Evolutionary conservation across 2,797 vertebrate genomes (phyloP).

Genomic region (Parauchenoglanis punctatus): DNA sequence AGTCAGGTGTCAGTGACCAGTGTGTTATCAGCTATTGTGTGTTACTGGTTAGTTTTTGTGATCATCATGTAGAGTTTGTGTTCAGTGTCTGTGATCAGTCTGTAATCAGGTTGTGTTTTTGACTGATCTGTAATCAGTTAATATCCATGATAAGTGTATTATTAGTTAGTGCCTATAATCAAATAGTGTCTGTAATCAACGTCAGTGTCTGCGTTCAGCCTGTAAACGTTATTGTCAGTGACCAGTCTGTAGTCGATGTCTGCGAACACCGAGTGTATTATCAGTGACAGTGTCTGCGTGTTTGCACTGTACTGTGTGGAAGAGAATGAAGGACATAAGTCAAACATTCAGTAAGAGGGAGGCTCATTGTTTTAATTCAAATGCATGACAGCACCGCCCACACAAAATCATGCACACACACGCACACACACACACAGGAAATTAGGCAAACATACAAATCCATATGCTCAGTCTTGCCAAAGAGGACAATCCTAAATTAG

Average conservation of each 20-base stretch:
- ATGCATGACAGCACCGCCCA: constrained; percentile 69
- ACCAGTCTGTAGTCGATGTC: neutral
- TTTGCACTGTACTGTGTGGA: neutral
- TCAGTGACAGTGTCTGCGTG: neutral
- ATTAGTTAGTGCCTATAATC: neutral
- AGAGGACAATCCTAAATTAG: neutral
- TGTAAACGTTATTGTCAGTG: neutral
- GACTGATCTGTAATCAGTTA: too few species aligned
- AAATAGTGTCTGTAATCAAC: neutral
- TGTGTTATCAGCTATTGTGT: neutral
- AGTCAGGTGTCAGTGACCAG: neutral
- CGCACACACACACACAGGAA: constrained; percentile 32
- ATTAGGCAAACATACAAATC: constrained; percentile 10
- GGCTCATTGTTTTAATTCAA: constrained; percentile 77
- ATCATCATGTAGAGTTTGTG: neutral
- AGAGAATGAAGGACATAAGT: neutral
- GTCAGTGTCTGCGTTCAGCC: neutral
- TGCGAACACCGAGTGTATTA: neutral
- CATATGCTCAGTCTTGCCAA: neutral
- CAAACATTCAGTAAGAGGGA: constrained; percentile 56
- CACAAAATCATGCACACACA: constrained; percentile 57
- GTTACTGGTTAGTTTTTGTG: neutral
- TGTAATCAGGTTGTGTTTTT: neutral
- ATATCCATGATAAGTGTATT: too few species aligned
- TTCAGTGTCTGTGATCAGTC: neutral